A percentile compares a stretch with the other conserved stretches of the same genome.
phyloP scores from a whole-genome alignment of 1,140 invertebrate species.

The Prorops nasuta region DNA sequence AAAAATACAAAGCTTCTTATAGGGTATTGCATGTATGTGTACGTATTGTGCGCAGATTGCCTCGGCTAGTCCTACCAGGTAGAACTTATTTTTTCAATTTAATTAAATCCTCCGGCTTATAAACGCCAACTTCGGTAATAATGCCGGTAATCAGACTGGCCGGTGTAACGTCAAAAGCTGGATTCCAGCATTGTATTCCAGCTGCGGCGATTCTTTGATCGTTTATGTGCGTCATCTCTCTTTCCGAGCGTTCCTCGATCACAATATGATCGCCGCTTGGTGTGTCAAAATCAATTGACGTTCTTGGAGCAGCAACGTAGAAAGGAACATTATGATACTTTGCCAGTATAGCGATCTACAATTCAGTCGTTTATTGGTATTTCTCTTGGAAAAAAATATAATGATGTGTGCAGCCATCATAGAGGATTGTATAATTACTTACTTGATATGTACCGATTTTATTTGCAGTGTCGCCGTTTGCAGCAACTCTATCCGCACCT shows the following conservation, averaged over 20 bases:
- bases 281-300: constrained; percentile 85
- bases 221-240: constrained; percentile 87
- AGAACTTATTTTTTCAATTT: too few relatives aligned
- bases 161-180: constrained; percentile 98
- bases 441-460: constrained; percentile 98
- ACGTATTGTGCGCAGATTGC: too few relatives aligned
- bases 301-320: constrained; percentile 91
- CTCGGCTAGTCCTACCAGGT: too few relatives aligned
- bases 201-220: constrained; percentile 81
- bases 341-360: constrained; percentile 84
- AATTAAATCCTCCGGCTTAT: constrained; percentile 56
- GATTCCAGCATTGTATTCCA: constrained; percentile 96
- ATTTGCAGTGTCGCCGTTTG: constrained; percentile 98
- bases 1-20: too few relatives aligned
- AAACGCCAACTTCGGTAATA: constrained; percentile 92
- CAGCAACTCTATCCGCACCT: constrained; percentile 86
- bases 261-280: constrained; percentile 81
- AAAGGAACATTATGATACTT: constrained; percentile 92
- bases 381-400: too few relatives aligned
- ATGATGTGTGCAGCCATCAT: too few relatives aligned
- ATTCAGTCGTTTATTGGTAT: background rate
- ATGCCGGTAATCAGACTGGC: constrained; percentile 90
- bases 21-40: too few relatives aligned
- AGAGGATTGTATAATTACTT: constrained; percentile 11
- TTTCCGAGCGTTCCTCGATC: constrained; percentile 89